phyloP scores from a whole-genome alignment of 2,888 invertebrate species.

The Cistogaster globosa region DNA sequence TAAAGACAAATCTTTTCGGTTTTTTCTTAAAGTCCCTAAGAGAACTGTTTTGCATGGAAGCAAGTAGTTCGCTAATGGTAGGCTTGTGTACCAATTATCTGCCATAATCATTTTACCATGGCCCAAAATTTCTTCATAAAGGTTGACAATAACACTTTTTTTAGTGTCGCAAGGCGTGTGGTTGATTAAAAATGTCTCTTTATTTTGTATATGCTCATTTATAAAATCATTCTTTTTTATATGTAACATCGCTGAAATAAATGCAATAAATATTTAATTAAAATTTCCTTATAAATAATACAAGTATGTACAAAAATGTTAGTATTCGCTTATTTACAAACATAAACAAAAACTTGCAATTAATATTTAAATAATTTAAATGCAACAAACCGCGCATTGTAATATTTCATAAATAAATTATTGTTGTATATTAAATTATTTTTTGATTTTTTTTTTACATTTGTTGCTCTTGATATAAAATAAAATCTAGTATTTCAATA shows the following conservation, averaged over 20 bases:
- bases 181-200: no score
- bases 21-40: no score
- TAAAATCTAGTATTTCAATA: conserved; percentile 57
- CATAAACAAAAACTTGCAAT: conserved; percentile 43
- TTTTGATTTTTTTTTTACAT: background rate
- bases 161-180: no score
- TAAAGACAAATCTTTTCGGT: no score
- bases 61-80: no score
- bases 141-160: no score
- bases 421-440: conserved; percentile 53
- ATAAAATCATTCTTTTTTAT: background rate
- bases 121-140: no score
- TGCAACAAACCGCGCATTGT: conserved; percentile 36
- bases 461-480: background rate
- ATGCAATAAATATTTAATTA: conserved; percentile 15
- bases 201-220: background rate
- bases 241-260: background rate
- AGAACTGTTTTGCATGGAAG: no score
- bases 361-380: conserved; percentile 62
- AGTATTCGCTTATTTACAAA: conserved; percentile 25
- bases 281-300: conserved; percentile 16
- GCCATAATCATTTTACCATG: no score
- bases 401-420: conserved; percentile 59
- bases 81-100: no score
- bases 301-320: conserved; percentile 29